Percentiles rank a stretch among this genome's conserved stretches.
phyloP scores from a whole-genome alignment of 2,888 invertebrate genomes.

The Pelosia muscerda region DNA sequence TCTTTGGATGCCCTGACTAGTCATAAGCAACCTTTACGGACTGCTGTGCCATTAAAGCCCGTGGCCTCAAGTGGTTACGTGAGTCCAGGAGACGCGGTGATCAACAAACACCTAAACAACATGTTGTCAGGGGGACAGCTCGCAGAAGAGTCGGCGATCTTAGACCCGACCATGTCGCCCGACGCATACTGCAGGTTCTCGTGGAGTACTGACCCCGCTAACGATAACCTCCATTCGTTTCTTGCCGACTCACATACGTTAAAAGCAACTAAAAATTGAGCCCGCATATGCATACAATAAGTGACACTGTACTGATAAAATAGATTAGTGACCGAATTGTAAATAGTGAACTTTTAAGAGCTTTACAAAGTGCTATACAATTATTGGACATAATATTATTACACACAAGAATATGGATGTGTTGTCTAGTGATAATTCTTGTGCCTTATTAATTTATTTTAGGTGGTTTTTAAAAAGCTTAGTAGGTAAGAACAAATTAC shows the following conservation, averaged over 20 bases:
- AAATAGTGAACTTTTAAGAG: slow-evolving; percentile 72
- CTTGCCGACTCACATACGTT: slow-evolving; percentile 73
- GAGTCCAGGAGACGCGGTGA: slow-evolving; percentile 77
- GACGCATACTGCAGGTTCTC: slow-evolving; percentile 84
- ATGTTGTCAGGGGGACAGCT: slow-evolving; percentile 72
- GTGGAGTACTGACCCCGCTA: slow-evolving; percentile 82
- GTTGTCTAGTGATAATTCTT: slow-evolving; percentile 84
- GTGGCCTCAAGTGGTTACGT: slow-evolving; percentile 76
- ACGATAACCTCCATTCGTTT: slow-evolving; percentile 80
- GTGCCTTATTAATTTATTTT: slow-evolving; percentile 87
- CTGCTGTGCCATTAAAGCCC: slow-evolving; percentile 69
- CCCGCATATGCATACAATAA: slow-evolving; percentile 58
- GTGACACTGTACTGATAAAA: slow-evolving; percentile 66
- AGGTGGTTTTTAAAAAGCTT: slow-evolving; percentile 77
- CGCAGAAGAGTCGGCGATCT: slow-evolving; percentile 75
- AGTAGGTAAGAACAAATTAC: slow-evolving; percentile 74
- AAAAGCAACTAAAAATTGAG: slow-evolving; percentile 74
- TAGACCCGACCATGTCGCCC: slow-evolving; percentile 83
- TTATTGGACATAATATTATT: slow-evolving; percentile 73
- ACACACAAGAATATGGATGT: slow-evolving; percentile 74
- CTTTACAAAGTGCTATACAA: slow-evolving; percentile 75
- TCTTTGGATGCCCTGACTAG: slow-evolving; percentile 78
- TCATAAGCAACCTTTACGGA: slow-evolving; percentile 72
- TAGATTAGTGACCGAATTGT: slow-evolving; percentile 74
- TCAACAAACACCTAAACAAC: slow-evolving; percentile 80